Evolutionary conservation across 2,888 invertebrate genomes (phyloP).

Genomic region (Mechanitis mazaeus): DNA sequence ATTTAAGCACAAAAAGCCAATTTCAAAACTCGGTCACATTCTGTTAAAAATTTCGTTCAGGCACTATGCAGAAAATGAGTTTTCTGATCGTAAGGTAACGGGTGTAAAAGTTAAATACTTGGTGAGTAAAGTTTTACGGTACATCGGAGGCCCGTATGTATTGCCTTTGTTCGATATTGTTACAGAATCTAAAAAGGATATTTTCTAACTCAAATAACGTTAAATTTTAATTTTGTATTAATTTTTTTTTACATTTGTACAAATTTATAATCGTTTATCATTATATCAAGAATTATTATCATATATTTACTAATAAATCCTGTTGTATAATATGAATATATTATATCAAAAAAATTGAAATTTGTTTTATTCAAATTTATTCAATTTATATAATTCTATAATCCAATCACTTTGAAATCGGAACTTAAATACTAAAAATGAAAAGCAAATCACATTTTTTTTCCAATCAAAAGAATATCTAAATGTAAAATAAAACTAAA

Average conservation of each 20-base stretch:
- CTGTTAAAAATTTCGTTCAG: conserved; percentile 2
- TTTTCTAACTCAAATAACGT: background rate
- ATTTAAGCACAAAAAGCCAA: background rate
- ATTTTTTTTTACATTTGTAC: background rate
- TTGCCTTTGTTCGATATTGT: conserved; percentile 7
- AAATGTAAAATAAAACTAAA: too few relatives aligned
- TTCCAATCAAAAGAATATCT: too few relatives aligned
- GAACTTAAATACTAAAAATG: too few relatives aligned
- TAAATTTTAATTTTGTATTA: background rate
- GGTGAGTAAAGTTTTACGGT: background rate
- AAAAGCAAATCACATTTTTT: too few relatives aligned
- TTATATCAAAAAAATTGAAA: too few relatives aligned
- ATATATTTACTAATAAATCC: too few relatives aligned
- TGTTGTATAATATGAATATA: too few relatives aligned
- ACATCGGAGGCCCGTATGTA: background rate
- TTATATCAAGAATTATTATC: too few relatives aligned
- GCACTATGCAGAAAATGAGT: conserved; percentile 1
- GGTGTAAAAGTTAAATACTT: conserved; percentile 4
- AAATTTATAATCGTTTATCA: background rate
- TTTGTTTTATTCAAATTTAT: too few relatives aligned
- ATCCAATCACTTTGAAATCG: too few relatives aligned
- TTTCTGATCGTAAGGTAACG: conserved; percentile 5
- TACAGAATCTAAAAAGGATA: background rate
- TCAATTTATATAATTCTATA: too few relatives aligned
- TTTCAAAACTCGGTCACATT: background rate